These are phyloP conservation scores for Eupelmus urozonus DNA, from an alignment of 2,888 invertebrate species.

Conservation along the genomic window DNA sequence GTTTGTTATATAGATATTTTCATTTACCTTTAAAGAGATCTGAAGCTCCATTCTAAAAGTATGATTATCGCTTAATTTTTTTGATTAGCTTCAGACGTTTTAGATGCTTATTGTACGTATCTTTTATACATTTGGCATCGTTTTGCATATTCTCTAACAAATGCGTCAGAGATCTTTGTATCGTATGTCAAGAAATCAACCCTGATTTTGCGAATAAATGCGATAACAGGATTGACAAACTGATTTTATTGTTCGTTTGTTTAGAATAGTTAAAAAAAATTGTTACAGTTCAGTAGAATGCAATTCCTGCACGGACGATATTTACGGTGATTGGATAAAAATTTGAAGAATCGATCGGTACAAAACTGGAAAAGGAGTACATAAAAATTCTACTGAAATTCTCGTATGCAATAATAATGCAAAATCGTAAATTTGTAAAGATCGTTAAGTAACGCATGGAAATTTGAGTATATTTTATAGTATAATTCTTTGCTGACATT, in stretches of 20 bases:
- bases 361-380: conserved; percentile 42
- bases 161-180: neutral
- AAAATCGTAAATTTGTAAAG: conserved; percentile 1
- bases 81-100: conserved; percentile 25
- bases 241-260: neutral
- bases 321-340: conserved; percentile 14
- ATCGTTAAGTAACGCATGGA: neutral
- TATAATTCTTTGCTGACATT: neutral
- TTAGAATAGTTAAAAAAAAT: conserved; percentile 11
- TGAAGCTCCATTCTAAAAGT: conserved; percentile 18
- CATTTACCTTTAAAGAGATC: conserved; percentile 29
- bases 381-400: conserved; percentile 12
- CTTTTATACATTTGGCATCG: conserved; percentile 49
- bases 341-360: conserved; percentile 35
- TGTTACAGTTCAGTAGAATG: neutral
- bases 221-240: neutral
- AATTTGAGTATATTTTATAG: neutral
- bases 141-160: too few species aligned
- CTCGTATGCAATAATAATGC: conserved; percentile 12
- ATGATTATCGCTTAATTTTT: conserved; percentile 17
- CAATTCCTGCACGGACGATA: neutral
- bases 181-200: neutral
- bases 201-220: neutral
- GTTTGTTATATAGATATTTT: conserved; percentile 5
- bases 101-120: conserved; percentile 2